Evolutionary conservation across 2,888 invertebrate genomes (phyloP).

Genomic region (Taenaris catops): DNA sequence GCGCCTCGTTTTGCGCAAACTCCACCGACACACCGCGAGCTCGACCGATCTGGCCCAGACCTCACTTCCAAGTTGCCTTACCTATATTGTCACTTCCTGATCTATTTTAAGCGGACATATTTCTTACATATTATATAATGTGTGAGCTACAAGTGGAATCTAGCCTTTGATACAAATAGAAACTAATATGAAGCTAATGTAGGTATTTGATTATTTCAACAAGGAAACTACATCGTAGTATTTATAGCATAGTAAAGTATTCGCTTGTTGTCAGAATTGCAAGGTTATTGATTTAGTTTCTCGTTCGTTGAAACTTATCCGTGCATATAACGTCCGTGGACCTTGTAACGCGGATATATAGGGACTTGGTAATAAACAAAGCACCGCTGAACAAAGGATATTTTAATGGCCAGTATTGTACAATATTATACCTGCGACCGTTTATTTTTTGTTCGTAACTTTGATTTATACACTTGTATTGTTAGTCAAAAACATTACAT

Average conservation of each 20-base stretch:
- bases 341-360: neutral
- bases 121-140: constrained; percentile 1
- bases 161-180: too few relatives aligned
- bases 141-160: constrained; percentile 1
- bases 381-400: too few relatives aligned
- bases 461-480: too few relatives aligned
- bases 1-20: constrained; percentile 27
- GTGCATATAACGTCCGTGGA: constrained; percentile 6
- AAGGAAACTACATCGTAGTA: too few relatives aligned
- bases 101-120: constrained; percentile 5
- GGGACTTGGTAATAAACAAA: too few relatives aligned
- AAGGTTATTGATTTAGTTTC: constrained; percentile 8
- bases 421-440: too few relatives aligned
- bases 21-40: constrained; percentile 42
- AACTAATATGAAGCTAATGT: too few relatives aligned
- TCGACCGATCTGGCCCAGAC: constrained; percentile 40
- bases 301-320: constrained; percentile 6
- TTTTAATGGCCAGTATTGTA: too few relatives aligned
- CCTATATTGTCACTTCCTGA: constrained; percentile 8
- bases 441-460: too few relatives aligned
- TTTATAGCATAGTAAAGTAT: too few relatives aligned
- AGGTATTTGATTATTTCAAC: too few relatives aligned
- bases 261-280: constrained; percentile 1
- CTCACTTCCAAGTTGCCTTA: constrained; percentile 6
- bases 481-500: too few relatives aligned